Evolutionary conservation across 2,113 vertebrate genomes (phyloP), one percentile per base, ranked within the genome.

Genomic region (Pantherophis guttatus): DNA sequence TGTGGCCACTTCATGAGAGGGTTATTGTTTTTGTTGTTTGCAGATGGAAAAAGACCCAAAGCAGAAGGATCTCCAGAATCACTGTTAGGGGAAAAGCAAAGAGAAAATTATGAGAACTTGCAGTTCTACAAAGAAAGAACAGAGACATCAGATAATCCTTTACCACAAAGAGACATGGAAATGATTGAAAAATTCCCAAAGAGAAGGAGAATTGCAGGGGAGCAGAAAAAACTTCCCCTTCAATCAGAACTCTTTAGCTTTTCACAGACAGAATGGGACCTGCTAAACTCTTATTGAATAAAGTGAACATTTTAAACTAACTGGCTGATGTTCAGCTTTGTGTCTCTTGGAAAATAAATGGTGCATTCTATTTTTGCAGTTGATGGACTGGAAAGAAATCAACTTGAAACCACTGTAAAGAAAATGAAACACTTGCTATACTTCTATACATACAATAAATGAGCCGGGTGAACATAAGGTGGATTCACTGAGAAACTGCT

Each of bases 261-360:
- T 29, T 96, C 98, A 50, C 94, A 97, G 87, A 98, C 98, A 93
- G 99, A 99, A 96, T 97, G 98, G 96, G 98, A 99, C 93, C 97
- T 99, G 94, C 95, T 99, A 95, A 98, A 99, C 96, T 98, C 97
- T 94, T 99, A 99, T 93, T 99, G 97, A 90, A 98, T 94, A 87
- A 50, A 58, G 26, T 57, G 24, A 59, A 23, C 17, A 17, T 88
- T 87, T 50, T 24, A 52, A 89, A 89, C n/a, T 39, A 85, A 26
- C 58, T 39, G 96, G 96, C 87, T 50, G 19, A 93, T 95, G 94
- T 90, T 94, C 91, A 91, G 95, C 95, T 94, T 95, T 96, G 95
- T 96, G 94, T 96, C 94, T 95, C 96, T 81, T 65, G 81, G n/a
- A 91, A 24, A 88, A 81, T 55, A 8, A 53, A 62, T 87, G 33